Conservation (phyloP, 2,797 vertebrate genomes). For the Thalassophryne amazonica region DNA sequence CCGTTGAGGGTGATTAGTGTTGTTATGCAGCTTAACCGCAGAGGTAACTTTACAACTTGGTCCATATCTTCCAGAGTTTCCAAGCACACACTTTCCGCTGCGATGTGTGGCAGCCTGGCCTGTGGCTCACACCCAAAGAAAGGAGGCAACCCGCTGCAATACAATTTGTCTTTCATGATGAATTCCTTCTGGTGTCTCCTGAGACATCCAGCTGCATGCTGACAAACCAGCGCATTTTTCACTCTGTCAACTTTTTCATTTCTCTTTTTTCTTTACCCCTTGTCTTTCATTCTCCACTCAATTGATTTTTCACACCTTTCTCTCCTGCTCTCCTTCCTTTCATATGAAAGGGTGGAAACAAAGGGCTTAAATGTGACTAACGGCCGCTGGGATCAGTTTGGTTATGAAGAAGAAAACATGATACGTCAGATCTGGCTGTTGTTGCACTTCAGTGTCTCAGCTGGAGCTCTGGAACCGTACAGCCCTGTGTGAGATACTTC, state of each 20-base stretch:
- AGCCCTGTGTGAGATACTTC: no score
- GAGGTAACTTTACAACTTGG: no score
- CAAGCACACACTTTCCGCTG: no score
- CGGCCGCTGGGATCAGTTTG: constrained; percentile 14
- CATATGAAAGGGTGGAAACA: neutral
- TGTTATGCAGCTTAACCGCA: no score
- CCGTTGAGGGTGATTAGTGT: no score
- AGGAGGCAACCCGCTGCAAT: constrained; percentile 46
- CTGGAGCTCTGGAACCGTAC: constrained; percentile 10
- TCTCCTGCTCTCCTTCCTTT: constrained; percentile 14
- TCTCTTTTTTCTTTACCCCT: constrained; percentile 14
- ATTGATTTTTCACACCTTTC: constrained; percentile 45
- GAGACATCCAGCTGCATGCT: constrained; percentile 62
- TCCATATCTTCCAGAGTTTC: no score
- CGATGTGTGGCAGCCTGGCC: no score
- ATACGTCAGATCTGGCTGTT: neutral
- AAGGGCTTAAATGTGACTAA: constrained; percentile 5
- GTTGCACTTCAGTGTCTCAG: neutral
- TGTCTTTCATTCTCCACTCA: constrained; percentile 31
- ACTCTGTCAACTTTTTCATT: constrained; percentile 31
- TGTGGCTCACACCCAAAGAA: neutral
- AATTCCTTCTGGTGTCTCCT: constrained; percentile 59
- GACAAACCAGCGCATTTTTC: constrained; percentile 75
- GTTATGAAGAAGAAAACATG: constrained; percentile 21
- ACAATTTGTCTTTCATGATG: constrained; percentile 73